These are phyloP conservation scores for Drosophila teissieri DNA, from an alignment of 1,140 invertebrate species.

Conservation along the genomic window DNA sequence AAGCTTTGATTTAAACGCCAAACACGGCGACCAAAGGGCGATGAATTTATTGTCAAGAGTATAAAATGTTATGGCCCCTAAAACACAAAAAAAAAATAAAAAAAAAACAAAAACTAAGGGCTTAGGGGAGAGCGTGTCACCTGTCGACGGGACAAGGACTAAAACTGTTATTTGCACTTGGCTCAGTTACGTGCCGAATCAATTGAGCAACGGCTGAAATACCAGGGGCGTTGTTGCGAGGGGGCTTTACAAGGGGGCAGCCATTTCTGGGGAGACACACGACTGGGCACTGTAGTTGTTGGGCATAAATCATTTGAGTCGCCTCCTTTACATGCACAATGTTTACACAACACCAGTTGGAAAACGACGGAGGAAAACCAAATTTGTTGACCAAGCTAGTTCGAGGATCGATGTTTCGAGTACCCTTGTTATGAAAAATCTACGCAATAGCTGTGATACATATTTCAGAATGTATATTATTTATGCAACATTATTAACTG, in stretches of 20 bases:
- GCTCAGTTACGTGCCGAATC: slow-evolving; percentile 76
- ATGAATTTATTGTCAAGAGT: slow-evolving; percentile 72
- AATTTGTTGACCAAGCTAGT: neutral
- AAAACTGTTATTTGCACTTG: slow-evolving; percentile 82
- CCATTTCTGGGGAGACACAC: slow-evolving; percentile 1
- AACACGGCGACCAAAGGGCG: slow-evolving; percentile 31
- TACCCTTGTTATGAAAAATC: neutral
- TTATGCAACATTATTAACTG: neutral
- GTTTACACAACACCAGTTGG: slow-evolving; percentile 1
- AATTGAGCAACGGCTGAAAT: slow-evolving; percentile 59
- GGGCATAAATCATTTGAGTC: slow-evolving; percentile 75
- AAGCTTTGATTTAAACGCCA: slow-evolving; percentile 67
- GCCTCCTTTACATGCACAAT: slow-evolving; percentile 49
- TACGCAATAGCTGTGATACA: too few relatives aligned
- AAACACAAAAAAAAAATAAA: neutral
- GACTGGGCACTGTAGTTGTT: slow-evolving; percentile 19
- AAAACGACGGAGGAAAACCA: neutral
- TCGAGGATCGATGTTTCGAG: neutral
- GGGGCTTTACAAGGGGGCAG: neutral
- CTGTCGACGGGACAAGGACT: slow-evolving; percentile 43
- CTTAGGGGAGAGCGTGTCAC: slow-evolving; percentile 8
- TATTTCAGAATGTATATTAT: too few relatives aligned
- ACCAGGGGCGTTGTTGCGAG: neutral
- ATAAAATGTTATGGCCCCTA: slow-evolving; percentile 73
- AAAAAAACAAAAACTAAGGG: too few relatives aligned